These are phyloP conservation scores for Coronaproctus castanopsis DNA, from an alignment of 2,888 invertebrate genomes.

Conservation along the genomic window DNA sequence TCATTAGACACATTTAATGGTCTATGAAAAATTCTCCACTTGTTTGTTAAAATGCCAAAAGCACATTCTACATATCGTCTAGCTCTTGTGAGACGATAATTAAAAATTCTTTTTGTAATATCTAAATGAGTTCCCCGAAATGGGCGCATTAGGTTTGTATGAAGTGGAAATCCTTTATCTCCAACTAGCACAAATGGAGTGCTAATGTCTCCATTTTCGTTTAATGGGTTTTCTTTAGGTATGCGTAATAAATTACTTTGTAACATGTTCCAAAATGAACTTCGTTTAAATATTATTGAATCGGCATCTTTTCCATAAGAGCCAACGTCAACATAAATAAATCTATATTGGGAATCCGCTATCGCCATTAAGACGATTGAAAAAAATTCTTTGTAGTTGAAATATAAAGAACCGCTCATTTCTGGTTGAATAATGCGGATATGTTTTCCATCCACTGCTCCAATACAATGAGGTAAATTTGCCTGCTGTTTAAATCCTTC, in stretches of 20 bases:
- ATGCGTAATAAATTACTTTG: constrained; percentile 3
- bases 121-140: constrained; percentile 5
- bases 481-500: constrained; percentile 5
- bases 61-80: constrained; percentile 19
- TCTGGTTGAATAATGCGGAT: constrained; percentile 7
- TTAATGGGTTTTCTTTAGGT: constrained; percentile 2
- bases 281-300: constrained; percentile 6
- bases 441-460: constrained; percentile 14
- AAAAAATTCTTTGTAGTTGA: constrained; percentile 10
- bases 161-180: constrained; percentile 11
- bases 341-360: constrained; percentile 11
- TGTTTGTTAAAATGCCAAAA: constrained; percentile 22
- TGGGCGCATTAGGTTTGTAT: constrained; percentile 2
- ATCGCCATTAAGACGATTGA: constrained; percentile 11
- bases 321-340: constrained; percentile 12
- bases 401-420: constrained; percentile 8
- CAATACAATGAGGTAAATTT: constrained; percentile 12
- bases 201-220: no score
- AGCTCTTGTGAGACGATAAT: no score
- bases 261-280: constrained; percentile 3
- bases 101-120: constrained; percentile 16
- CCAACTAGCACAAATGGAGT: no score
- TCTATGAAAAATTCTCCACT: constrained; percentile 24
- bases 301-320: constrained; percentile 11
- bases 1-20: constrained; percentile 20